phyloP scores from a whole-genome alignment of 2,113 vertebrate species.

The Martes martes region DNA sequence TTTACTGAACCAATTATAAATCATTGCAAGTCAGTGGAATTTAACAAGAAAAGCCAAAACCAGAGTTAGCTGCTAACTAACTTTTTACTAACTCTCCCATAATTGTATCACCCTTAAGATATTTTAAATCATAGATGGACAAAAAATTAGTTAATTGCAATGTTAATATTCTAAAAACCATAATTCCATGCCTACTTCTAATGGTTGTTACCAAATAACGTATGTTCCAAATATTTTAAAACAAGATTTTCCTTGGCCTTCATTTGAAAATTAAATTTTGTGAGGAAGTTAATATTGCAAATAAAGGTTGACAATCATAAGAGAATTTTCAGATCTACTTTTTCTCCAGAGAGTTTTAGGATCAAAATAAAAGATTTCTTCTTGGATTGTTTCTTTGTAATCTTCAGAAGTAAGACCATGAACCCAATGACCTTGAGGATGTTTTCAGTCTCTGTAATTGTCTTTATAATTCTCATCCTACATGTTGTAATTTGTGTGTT shows the following conservation, averaged over 20 bases:
- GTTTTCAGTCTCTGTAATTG: slow-evolving; percentile 36
- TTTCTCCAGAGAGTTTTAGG: not conserved
- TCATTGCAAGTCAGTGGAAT: not conserved
- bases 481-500: slow-evolving; percentile 65
- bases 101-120: not conserved
- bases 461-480: slow-evolving; percentile 51
- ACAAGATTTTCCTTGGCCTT: not conserved
- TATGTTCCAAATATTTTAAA: not conserved
- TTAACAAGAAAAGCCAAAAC: not conserved
- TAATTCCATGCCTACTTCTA: not conserved
- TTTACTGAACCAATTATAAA: slow-evolving; percentile 34
- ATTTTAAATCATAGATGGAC: not conserved
- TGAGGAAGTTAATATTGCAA: not conserved
- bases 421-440: slow-evolving; percentile 15
- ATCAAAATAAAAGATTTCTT: not conserved
- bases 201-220: not conserved
- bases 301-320: not conserved
- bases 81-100: not conserved
- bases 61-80: not conserved
- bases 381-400: not conserved
- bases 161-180: not conserved
- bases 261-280: slow-evolving; percentile 10
- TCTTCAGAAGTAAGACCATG: not conserved
- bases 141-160: not conserved
- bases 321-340: not conserved